Percentiles rank a stretch among this genome's conserved stretches.
These are phyloP conservation scores for Fistularia tabacaria DNA, from an alignment of 2,797 vertebrate genomes.

Conservation along the genomic window DNA sequence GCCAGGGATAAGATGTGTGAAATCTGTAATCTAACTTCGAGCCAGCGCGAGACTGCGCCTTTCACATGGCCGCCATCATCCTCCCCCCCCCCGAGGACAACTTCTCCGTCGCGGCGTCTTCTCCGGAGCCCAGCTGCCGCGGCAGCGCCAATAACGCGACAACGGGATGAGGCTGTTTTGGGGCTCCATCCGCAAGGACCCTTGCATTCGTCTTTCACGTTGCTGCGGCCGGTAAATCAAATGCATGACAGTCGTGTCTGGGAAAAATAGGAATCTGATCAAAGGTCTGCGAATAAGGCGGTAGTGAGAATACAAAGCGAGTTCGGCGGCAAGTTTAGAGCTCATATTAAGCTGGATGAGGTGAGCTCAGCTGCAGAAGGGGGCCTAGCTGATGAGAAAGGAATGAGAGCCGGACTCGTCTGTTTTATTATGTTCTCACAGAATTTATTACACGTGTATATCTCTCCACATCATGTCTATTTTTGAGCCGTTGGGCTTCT, in stretches of 20 bases:
- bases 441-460: neutral
- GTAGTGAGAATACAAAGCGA: neutral
- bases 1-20: neutral
- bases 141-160: neutral
- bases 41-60: neutral
- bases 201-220: neutral
- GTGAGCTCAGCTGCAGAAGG: constrained; percentile 35
- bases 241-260: constrained; percentile 19
- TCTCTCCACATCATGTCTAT: constrained; percentile 31
- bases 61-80: neutral
- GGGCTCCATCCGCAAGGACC: neutral
- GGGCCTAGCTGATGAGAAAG: constrained; percentile 34
- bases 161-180: constrained; percentile 6
- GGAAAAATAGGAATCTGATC: constrained; percentile 31
- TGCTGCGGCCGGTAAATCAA: constrained; percentile 27
- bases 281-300: constrained; percentile 9
- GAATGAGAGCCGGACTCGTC: neutral
- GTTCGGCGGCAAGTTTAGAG: constrained; percentile 5
- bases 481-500: constrained; percentile 38
- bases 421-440: too few species aligned
- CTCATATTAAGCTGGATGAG: constrained; percentile 23
- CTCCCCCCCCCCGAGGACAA: constrained; percentile 21
- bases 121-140: constrained; percentile 9
- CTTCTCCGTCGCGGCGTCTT: neutral
- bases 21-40: constrained; percentile 2